phyloP scores from a whole-genome alignment of 2,888 invertebrate species.

The Yponomeuta sedellus region DNA sequence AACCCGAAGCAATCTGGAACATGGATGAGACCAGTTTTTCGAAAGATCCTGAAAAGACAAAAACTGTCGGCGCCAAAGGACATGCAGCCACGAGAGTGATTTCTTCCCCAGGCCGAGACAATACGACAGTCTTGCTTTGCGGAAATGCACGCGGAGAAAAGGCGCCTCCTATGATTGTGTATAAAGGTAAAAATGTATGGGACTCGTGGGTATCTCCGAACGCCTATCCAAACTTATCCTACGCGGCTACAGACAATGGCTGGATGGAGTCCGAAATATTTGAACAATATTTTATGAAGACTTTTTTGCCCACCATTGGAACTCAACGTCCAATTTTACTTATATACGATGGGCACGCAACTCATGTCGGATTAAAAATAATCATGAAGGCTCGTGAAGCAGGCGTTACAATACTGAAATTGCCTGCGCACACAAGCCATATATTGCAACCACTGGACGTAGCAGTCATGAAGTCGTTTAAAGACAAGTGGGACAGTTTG shows the following conservation, averaged over 20 bases:
- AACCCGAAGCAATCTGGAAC: constrained; percentile 19
- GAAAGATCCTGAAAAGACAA: constrained; percentile 9
- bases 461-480: no score
- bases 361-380: constrained; percentile 26
- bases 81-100: background rate
- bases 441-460: no score
- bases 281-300: no score
- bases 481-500: no score
- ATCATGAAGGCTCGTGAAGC: constrained; percentile 22
- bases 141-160: constrained; percentile 14
- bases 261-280: no score
- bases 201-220: constrained; percentile 5
- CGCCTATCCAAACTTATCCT: constrained; percentile 8
- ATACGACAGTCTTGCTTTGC: constrained; percentile 9
- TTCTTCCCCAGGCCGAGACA: constrained; percentile 7
- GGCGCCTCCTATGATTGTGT: constrained; percentile 11
- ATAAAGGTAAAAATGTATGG: constrained; percentile 11
- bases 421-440: constrained; percentile 29
- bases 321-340: no score
- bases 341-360: constrained; percentile 34
- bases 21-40: constrained; percentile 8
- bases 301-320: no score
- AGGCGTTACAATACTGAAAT: constrained; percentile 28
- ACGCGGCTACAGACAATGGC: constrained; percentile 10
- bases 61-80: background rate